Base-by-base conservation (phyloP, 2,797 vertebrate species). In the Synaphobranchus kaupii region DNA sequence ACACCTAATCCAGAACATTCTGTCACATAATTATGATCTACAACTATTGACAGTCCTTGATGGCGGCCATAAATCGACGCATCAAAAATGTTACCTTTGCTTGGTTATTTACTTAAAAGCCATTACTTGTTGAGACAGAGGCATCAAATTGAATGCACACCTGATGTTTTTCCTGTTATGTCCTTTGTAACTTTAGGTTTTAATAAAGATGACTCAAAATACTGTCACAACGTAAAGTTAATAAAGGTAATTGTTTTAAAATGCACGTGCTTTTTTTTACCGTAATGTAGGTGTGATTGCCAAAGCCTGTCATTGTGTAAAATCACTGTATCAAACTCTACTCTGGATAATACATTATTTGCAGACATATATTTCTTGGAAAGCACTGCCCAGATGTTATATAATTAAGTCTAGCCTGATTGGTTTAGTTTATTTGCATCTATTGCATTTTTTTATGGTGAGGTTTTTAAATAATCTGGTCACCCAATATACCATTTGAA, bases 161-260 rank as follows among this genome's bases (percentile, higher is more conserved):
- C 25, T 81, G 78, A 50, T 81, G 78, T 44, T 81, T 81, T 81
- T 48, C 28, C 22, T 22, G 1, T 78, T 73, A 34, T 8, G 12
- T 78, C 73, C 34, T 15, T 31, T 73, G 68, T 20, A 78, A 48
- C 20, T n/a, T 81, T 50, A 20, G 8, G 22, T 81, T 81, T 81
- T 25, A 50, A 81, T 81, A 22, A 81, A 81, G 20, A 81, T n/a
- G 73, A 47, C 34, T 47, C 2, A 10, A 25, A 8, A 81, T n/a
- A 81, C 50, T 81, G 47, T 50, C 47, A 47, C 7, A 20, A 50
- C 47, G 78, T 81, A 44, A 50, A 8, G 47, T 81, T 81, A 81
- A 81, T 81, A 81, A 81, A 81, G 20, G 78, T 81, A 50, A n/a
- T n/a, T 81, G 47, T 81, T 50, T 81, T 81, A 8, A 81, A 81